Evolutionary conservation across 2,113 vertebrate genomes (phyloP).

Genomic region (Emberiza fucata): DNA sequence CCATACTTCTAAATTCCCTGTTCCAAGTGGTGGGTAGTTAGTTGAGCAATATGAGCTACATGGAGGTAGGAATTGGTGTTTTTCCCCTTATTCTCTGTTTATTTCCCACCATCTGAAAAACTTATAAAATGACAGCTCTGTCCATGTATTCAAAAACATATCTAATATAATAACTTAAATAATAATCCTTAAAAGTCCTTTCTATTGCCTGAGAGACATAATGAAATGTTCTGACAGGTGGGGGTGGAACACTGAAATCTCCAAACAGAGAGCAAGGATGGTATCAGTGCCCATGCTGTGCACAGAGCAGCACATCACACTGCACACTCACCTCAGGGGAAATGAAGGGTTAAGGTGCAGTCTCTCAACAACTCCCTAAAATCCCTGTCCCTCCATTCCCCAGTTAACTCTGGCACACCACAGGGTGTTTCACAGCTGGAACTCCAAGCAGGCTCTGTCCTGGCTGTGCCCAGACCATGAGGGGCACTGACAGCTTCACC

Average conservation of each 20-base stretch:
- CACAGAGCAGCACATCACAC: background rate
- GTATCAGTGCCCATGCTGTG: background rate
- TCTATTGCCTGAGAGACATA: background rate
- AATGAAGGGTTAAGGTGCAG: background rate
- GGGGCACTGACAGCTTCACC: background rate
- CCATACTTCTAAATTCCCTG: background rate
- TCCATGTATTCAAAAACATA: background rate
- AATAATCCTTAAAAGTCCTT: background rate
- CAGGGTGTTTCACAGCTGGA: background rate
- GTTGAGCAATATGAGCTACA: background rate
- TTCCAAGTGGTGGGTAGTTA: background rate
- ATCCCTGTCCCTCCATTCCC: background rate
- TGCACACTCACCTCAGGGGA: background rate
- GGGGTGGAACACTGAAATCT: background rate
- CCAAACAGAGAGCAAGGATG: background rate
- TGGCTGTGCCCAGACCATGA: background rate
- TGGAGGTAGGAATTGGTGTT: background rate
- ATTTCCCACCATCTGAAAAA: background rate
- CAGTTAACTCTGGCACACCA: background rate
- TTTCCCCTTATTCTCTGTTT: background rate
- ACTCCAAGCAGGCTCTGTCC: background rate
- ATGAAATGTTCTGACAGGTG: background rate
- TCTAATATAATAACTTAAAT: background rate
- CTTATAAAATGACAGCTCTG: background rate
- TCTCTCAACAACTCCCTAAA: background rate